phyloP scores from a whole-genome alignment of 92 coral and sea anemone genomes.

The Actinernus sp. region DNA sequence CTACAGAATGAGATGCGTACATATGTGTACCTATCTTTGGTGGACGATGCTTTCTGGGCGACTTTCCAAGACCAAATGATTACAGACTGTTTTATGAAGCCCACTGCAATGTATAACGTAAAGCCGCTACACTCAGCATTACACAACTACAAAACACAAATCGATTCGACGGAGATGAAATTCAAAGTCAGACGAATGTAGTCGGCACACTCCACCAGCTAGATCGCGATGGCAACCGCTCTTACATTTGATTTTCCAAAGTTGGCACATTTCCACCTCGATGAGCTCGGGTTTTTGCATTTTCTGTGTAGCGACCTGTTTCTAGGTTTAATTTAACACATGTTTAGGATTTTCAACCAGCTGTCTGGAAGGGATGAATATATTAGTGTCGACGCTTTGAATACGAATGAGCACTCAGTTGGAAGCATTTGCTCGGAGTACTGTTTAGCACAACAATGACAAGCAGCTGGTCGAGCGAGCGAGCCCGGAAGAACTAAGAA shows the following conservation, averaged over 20 bases:
- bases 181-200: neutral
- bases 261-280: slow-evolving; percentile 52
- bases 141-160: no score
- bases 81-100: slow-evolving; percentile 74
- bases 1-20: no score
- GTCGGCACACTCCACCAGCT: neutral
- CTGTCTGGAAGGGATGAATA: slow-evolving; percentile 14
- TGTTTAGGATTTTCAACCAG: neutral
- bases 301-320: slow-evolving; percentile 3
- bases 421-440: neutral
- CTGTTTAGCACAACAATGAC: neutral
- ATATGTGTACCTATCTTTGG: slow-evolving; percentile 74
- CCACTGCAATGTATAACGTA: slow-evolving; percentile 55
- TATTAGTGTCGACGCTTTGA: slow-evolving; percentile 11
- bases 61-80: slow-evolving; percentile 82
- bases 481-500: no score
- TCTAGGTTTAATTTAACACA: neutral
- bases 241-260: slow-evolving; percentile 46
- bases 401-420: slow-evolving; percentile 12
- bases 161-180: neutral
- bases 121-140: no score
- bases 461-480: slow-evolving; percentile 18
- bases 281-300: slow-evolving; percentile 38
- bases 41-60: slow-evolving; percentile 46
- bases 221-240: no score